Base-by-base conservation (phyloP, 2,888 invertebrate genomes). In the Charanyca ferruginea region DNA sequence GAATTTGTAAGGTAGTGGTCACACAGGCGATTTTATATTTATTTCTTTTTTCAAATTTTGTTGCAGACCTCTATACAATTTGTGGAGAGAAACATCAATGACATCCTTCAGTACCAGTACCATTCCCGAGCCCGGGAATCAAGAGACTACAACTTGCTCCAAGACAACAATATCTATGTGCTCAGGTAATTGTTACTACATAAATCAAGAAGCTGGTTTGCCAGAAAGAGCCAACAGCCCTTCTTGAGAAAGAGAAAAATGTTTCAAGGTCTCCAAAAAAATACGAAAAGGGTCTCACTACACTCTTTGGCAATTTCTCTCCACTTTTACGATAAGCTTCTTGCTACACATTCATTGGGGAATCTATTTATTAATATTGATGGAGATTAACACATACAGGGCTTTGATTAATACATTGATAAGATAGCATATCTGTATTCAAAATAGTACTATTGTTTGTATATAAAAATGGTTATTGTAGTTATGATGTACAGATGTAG, bases 101-200 rank as follows among this genome's bases (percentile, higher is more conserved):
- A 97, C 74, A 98, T 98, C 94, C 92, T 98, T 28, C 97, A 98
- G 83, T 97, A 97, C 84, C 98, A 98, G 87, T 98, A 98, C 85
- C 97, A 98, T 85, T 97, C 97, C 38, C 94, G 98, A 83, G 97
- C 98, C 54, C 96, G 97, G 66, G 98, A 98, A 87, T 97, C 98
- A 0, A 96, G 98, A 70, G 98, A 99, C 90, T 97, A 97, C 88
- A 98, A 98, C 85, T 91, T 98, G 73, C 92, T 99, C 25, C 87
- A 97, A 73, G 98, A 98, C 86, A 99, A 98, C 90, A 98, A 98
- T 89, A 93, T 96, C 6, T 98, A 98, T 90, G 98, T 99, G n/a
- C 96, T 98, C 72, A 97, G 97, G 95, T 94, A 83, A 83, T 83
- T 42, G 23, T 13, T 1, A 20, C 32, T 18, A 8, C 22, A 35